Conservation (phyloP, 2,797 vertebrate species). For the Smutsia gigantea region DNA sequence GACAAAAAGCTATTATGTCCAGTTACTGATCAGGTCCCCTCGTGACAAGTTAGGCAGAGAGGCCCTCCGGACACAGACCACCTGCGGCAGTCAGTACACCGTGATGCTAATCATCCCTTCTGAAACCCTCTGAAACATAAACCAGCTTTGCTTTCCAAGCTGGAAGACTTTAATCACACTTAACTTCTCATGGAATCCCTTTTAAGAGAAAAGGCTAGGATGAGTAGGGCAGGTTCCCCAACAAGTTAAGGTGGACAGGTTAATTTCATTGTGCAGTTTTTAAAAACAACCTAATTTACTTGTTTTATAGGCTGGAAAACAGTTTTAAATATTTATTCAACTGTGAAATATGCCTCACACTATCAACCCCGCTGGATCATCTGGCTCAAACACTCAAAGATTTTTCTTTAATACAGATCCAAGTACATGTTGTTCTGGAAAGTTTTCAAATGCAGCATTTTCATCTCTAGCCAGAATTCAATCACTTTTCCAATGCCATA, state of each 20-base stretch:
- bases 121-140: neutral
- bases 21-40: neutral
- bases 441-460: conserved; percentile 86
- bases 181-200: neutral
- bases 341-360: conserved; percentile 83
- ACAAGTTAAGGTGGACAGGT: conserved; percentile 53
- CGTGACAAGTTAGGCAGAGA: neutral
- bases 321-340: conserved; percentile 84
- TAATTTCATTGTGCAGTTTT: conserved; percentile 61
- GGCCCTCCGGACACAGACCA: neutral
- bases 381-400: conserved; percentile 83
- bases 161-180: neutral
- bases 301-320: conserved; percentile 73
- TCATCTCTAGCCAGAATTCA: conserved; percentile 84
- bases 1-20: neutral
- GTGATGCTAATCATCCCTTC: neutral
- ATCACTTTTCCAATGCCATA: conserved; percentile 79
- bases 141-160: conserved; percentile 18
- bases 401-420: conserved; percentile 87
- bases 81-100: neutral
- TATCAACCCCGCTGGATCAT: conserved; percentile 82
- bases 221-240: neutral
- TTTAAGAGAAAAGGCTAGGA: neutral
- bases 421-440: conserved; percentile 90
- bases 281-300: conserved; percentile 75